Evolutionary conservation across 2,113 vertebrate genomes (phyloP), one percentile per base, ranked within the genome.

Genomic region (Poecilia latipinna): DNA sequence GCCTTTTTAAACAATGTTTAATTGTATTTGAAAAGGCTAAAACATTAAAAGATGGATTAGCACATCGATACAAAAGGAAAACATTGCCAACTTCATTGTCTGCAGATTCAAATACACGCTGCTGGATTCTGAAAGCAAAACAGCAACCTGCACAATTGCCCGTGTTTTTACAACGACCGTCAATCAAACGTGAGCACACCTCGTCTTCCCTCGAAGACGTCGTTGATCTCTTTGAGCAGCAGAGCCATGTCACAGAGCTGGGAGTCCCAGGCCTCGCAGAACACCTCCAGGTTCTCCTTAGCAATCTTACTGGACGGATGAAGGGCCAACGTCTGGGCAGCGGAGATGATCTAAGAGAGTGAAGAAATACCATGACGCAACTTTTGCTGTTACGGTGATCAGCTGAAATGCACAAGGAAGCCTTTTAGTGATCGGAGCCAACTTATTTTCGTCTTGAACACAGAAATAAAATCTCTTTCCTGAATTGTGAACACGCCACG

Each of bases 241-340:
- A 95, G 81, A 31, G 95, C 95, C 96, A 99, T 97, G 91, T 99
- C 98, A 13, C 93, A 96, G 75, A 99, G 95, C 88, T 99, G 98
- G 3, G 98, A 98, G 86, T 98, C 98, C 98, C 98, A 99, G 68
- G 98, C 96, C 93, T 99, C 98, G 8, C 98, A 99, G 93, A 99
- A 99, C 33, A 99, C 98, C 61, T 99, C 98, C 70, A 99, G 94
- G 90, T 99, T 99, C 94, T 99, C 98, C 93, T 97, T 98, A 32
- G 98, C 98, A 39, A 99, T 99, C 93, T 98, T 99, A 88, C 98
- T 99, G 82, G 97, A 97, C 4, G 97, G 98, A 91, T 99, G 98
- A 5, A 99, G 93, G 15, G 98, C 97, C 86, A 99, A 68, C 0
- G 98, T 99, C 92, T 99, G 97, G 62, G 97, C 97, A 44, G 98